A percentile compares a stretch with the other conserved stretches of the same genome.
These are phyloP conservation scores for Drosophila punjabiensis DNA, from an alignment of 1,140 invertebrate species.

Conservation along the genomic window DNA sequence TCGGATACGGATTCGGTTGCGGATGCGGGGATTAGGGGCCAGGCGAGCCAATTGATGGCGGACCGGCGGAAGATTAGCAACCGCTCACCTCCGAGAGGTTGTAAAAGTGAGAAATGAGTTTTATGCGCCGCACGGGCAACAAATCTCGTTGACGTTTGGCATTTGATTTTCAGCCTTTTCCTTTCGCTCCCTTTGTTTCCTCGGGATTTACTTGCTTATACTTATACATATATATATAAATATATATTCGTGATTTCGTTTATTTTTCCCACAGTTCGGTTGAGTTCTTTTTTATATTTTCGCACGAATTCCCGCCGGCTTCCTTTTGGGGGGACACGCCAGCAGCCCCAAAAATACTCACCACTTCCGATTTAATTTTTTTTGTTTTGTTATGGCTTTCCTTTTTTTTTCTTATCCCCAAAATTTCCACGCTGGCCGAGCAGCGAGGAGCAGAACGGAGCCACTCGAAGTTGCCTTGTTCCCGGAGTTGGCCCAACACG, in stretches of 20 bases:
- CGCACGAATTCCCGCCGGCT: conserved; percentile 49
- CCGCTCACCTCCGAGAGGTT: conserved; percentile 23
- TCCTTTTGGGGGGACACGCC: conserved; percentile 28
- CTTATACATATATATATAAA: background rate
- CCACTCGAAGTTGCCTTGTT: conserved; percentile 24
- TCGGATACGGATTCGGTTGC: conserved; percentile 13
- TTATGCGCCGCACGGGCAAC: conserved; percentile 47
- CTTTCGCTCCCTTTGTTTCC: conserved; percentile 39
- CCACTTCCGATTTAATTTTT: conserved; percentile 52
- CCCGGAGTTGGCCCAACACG: conserved; percentile 30
- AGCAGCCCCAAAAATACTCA: conserved; percentile 40
- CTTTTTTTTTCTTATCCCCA: conserved; percentile 9
- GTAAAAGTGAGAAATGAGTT: conserved; percentile 52
- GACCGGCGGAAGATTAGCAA: conserved; percentile 39
- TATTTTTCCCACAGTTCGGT: conserved; percentile 36
- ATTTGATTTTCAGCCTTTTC: conserved; percentile 44
- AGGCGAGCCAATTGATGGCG: conserved; percentile 32
- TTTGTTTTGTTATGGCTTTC: conserved; percentile 38
- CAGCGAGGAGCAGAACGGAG: background rate
- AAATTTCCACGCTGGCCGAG: conserved; percentile 16
- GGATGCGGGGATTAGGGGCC: conserved; percentile 10
- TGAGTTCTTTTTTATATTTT: conserved; percentile 40
- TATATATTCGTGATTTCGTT: conserved; percentile 46
- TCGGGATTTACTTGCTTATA: conserved; percentile 34
- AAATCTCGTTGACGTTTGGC: conserved; percentile 54